Conservation (phyloP, 2,797 vertebrate genomes). For the Tamandua tetradactyla region DNA sequence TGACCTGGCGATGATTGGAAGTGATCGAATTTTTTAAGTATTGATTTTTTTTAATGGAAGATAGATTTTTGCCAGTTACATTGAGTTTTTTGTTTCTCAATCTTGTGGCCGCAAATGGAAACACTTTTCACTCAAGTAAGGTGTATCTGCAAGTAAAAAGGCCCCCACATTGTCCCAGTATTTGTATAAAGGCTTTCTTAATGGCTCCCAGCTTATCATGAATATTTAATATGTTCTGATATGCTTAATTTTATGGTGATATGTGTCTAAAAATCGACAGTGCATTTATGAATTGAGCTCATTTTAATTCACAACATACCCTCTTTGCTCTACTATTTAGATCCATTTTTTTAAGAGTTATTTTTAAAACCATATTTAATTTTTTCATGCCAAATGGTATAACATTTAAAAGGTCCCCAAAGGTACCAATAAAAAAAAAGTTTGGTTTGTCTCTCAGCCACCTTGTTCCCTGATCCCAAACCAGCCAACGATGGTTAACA, state of each 20-base stretch:
- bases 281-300: background rate
- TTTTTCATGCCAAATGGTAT: background rate
- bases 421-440: background rate
- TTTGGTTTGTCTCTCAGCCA: rapidly evolving
- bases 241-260: background rate
- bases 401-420: background rate
- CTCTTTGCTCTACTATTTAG: background rate
- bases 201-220: background rate
- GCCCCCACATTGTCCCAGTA: rapidly evolving
- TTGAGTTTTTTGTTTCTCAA: background rate
- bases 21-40: background rate
- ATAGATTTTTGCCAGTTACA: background rate
- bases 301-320: background rate
- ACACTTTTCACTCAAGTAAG: rapidly evolving
- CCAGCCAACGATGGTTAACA: too few relatives aligned
- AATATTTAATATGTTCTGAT: background rate
- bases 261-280: background rate
- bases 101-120: background rate
- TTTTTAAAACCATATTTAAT: background rate
- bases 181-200: background rate
- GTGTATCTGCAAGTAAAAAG: background rate
- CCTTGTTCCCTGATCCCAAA: background rate
- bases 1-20: background rate
- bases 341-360: background rate
- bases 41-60: background rate